Evolutionary conservation across 2,113 vertebrate genomes (phyloP), one percentile per base, ranked within the genome.

Genomic region (Poecilia latipinna): DNA sequence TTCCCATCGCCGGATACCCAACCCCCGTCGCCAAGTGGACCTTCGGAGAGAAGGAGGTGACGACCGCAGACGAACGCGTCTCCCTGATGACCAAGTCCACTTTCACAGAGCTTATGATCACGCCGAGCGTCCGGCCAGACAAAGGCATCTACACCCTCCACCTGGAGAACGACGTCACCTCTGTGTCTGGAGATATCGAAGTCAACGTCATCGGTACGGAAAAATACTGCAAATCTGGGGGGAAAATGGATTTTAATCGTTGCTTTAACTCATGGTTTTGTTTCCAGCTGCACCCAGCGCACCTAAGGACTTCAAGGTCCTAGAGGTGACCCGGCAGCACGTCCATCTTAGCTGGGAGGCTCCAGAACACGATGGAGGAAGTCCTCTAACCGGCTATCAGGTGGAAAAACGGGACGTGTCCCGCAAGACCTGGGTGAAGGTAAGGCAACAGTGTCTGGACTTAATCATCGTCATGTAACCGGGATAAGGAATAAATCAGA

Each of bases 371-470:
- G 97, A 99, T 72, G 98, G 98, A 85, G 98, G 98, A 89, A 98
- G 97, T 88, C 97, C 98, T 77, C 75, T 99, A 77, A 98, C 93
- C 13, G 97, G 96, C 33, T 99, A 98, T 84, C 85, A 98, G 86
- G 89, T 99, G 93, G 97, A 98, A 91, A 99, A 99, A 89, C 95
- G 98, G 79, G 98, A 99, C 74, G 82, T 97, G 70, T 96, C 95
- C 86, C 95, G 98, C 74, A 99, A 99, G 93, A 96, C 95, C 17
- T 99, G 98, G 98, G 96, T 92, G 85, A 99, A 97, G 94, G 98
- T 99, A 89, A 4, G 70, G 28, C n/a, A 26, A 13, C 4, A 11
- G 8, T 7, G 5, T 66, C 32, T 1, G 0, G 13, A 37, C 10
- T 39, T 12, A 65, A 5, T 26, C 33, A n/a, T 12, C 11, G 5